Base-by-base conservation (phyloP, 2,888 invertebrate genomes). In the Choristoneura rosaceana region DNA sequence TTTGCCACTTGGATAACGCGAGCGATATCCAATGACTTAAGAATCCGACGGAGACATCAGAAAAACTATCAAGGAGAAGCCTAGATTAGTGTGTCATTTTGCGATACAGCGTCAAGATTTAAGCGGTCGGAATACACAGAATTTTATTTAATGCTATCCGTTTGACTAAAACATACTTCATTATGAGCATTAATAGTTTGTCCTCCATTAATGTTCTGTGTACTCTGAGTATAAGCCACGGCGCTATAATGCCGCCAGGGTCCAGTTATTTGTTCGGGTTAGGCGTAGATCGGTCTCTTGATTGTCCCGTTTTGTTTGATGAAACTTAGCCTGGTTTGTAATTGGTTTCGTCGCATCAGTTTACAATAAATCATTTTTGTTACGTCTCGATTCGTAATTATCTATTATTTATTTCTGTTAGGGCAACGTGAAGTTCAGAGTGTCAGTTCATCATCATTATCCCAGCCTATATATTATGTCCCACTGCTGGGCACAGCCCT, bases 1-100 rank as follows among this genome's bases (percentile, higher is more conserved):
- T 84, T 82, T 81, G 77, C 77, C 76, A 79, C 77, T 75, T 71
- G 79, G 74, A 76, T 77, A 74, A 75, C 73, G 79, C 79, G 45
- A 34, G 55, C 62, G 45, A 61, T 71, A 71, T 66, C 66, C 60
- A 59, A 61, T 66, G 61, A 61, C 25, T 25, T 55, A 55, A 55
- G 25, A 12, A 55, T 4, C 25, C 3, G 7, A 52, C 55, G 25
- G 55, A 60, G 43, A 17, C 41, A 33, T 63, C 15, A 38, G 14
- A 15, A 55, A 33, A 62, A 62, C 62, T 69, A 62, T 63, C 55
- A 55, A n/a, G 17, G 43, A 34, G 12, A 55, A 52, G 9, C 8
- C 17, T 17, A 55, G 15, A 52, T 52, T 17, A 52, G 9, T 52
- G 52, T 8, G 14, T 5, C 17, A n/a, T n/a, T 47, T n/a, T 47